Evolutionary conservation across 1,140 invertebrate genomes (phyloP), one percentile per base, ranked within the genome.

Genomic region (Mycetomoellerius zeteki): DNA sequence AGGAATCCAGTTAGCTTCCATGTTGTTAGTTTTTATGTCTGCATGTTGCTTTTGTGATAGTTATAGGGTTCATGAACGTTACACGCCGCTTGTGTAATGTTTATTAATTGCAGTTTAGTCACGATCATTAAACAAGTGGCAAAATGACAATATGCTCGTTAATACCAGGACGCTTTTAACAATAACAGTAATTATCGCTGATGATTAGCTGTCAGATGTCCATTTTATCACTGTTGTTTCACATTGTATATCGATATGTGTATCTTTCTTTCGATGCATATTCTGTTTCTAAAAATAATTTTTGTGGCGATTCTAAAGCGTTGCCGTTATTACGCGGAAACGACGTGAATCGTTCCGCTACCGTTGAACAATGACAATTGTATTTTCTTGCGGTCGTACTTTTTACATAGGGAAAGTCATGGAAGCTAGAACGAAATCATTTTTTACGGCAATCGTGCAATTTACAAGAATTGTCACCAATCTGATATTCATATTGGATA

Each of bases 391-490:
- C n/a, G 37, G 80, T 73, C 24, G 3, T 7, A n/a, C 50, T 80
- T 86, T 72, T 86, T 81, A 62, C 47, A 14, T 58, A 43, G 85
- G 43, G 85, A 86, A 86, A 86, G 77, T 86, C n/a, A 81, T 82
- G 54, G 30, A 67, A 78, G 50, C 33, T 14, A 60, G 73, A 71
- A 81, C 16, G 16, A 47, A 33, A n/a, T 10, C 58, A 7, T n/a
- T 78, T 85, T 85, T 85, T 76, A 27, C 71, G 27, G 47, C 21
- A 65, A 50, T 65, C 50, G 30, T 27, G 52, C 33, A 72, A 82
- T 82, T 82, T 58, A 47, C 19, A 73, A 71, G 47, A 73, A 73
- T 82, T 52, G 16, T 82, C 24, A 37, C 37, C 24, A 47, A 82
- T 60, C 52, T 37, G 0, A 56, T 72, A 81, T 50, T 81, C 3